These are phyloP conservation scores for Hymenopus coronatus DNA, from an alignment of 2,888 invertebrate species.

Conservation along the genomic window DNA sequence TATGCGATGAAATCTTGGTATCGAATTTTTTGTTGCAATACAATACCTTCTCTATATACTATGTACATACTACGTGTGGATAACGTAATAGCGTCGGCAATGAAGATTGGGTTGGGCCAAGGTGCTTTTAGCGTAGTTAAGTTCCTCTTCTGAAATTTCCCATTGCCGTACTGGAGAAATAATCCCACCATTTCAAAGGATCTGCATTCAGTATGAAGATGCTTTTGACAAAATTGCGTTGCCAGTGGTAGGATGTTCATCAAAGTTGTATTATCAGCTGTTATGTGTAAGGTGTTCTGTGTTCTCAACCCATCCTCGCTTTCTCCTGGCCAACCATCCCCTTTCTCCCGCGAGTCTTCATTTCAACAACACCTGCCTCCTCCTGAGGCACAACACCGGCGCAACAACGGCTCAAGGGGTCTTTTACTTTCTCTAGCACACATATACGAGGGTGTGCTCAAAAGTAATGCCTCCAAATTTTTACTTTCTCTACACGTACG, in stretches of 20 bases:
- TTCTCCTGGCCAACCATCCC: background rate
- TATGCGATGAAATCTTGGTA: no score
- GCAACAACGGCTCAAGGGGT: background rate
- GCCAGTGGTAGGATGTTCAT: background rate
- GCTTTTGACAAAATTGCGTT: background rate
- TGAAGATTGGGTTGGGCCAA: no score
- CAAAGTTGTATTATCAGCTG: background rate
- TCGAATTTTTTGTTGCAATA: no score
- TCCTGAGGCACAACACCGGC: background rate
- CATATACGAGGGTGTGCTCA: no score
- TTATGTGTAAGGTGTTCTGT: background rate
- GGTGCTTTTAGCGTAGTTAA: background rate
- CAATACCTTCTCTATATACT: no score
- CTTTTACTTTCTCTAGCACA: no score
- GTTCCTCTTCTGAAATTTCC: background rate
- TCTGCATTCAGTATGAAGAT: background rate
- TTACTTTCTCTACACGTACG: no score
- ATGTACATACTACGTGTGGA: no score
- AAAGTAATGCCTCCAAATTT: no score
- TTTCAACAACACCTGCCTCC: constrained; percentile 1
- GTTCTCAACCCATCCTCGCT: no score
- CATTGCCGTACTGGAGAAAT: background rate
- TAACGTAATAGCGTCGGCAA: no score
- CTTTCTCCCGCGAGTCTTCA: background rate
- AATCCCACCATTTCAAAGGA: background rate